These are phyloP conservation scores for Dynastes grantii DNA, from an alignment of 2,888 invertebrate species.

Conservation along the genomic window DNA sequence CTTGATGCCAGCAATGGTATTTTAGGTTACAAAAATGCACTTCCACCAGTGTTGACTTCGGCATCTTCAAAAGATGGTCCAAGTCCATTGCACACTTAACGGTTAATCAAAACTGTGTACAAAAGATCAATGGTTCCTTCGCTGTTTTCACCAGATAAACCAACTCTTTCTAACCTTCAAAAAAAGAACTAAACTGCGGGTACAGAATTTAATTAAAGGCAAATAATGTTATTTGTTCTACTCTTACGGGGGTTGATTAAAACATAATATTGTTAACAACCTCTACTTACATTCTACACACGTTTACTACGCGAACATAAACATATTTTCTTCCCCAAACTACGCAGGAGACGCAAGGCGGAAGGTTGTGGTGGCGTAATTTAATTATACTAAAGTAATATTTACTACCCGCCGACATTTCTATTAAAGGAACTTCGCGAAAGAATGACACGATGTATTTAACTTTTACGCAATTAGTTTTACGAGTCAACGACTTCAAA, in stretches of 20 bases:
- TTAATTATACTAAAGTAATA: constrained; percentile 32
- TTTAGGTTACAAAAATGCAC: too few species aligned
- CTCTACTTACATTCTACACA: constrained; percentile 24
- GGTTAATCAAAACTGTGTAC: too few species aligned
- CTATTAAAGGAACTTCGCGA: neutral
- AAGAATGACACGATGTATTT: constrained; percentile 25
- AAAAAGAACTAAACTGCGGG: neutral
- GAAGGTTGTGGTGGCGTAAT: neutral
- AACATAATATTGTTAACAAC: constrained; percentile 27
- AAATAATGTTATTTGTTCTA: constrained; percentile 33
- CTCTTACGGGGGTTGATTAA: constrained; percentile 18
- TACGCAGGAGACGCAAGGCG: neutral
- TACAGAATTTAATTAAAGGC: constrained; percentile 26
- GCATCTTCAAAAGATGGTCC: too few species aligned
- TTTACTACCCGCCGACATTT: constrained; percentile 17
- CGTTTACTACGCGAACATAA: constrained; percentile 10
- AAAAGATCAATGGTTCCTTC: too few species aligned
- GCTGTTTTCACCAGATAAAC: too few species aligned
- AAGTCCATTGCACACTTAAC: too few species aligned
- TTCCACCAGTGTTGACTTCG: too few species aligned
- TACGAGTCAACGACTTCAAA: neutral
- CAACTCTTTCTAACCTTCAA: neutral
- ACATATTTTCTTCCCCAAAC: neutral
- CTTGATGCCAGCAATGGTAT: too few species aligned
- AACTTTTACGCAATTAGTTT: constrained; percentile 19